Conservation (phyloP, 2,888 invertebrate genomes). For the Hartigia nigra region DNA sequence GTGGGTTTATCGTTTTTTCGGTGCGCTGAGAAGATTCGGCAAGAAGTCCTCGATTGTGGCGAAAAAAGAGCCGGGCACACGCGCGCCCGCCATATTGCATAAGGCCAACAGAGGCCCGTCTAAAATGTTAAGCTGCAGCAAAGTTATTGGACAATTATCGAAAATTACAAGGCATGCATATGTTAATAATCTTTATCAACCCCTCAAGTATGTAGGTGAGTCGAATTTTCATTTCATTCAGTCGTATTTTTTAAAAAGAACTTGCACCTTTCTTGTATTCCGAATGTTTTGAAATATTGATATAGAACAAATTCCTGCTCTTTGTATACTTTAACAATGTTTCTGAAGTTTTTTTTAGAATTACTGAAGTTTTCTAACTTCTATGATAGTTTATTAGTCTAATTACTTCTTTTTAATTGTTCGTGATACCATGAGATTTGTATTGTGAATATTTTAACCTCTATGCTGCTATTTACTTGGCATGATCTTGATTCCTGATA, state of each 20-base stretch:
- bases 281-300: neutral
- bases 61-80: conserved; percentile 29
- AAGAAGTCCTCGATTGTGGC: neutral
- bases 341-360: neutral
- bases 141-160: conserved; percentile 55
- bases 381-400: neutral
- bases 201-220: conserved; percentile 50
- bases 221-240: conserved; percentile 10
- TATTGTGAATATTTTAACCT: neutral
- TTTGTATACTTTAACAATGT: neutral
- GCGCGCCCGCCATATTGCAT: conserved; percentile 50
- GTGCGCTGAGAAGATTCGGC: conserved; percentile 17
- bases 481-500: neutral
- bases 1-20: conserved; percentile 17
- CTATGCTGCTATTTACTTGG: neutral
- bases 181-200: conserved; percentile 38
- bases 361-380: neutral
- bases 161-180: conserved; percentile 52
- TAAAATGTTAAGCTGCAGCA: conserved; percentile 60
- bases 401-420: neutral
- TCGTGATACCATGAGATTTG: neutral
- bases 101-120: conserved; percentile 41
- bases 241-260: neutral
- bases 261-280: neutral
- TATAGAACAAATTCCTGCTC: neutral